phyloP scores from a whole-genome alignment of 2,113 vertebrate species.

The Lepisosteus oculatus region DNA sequence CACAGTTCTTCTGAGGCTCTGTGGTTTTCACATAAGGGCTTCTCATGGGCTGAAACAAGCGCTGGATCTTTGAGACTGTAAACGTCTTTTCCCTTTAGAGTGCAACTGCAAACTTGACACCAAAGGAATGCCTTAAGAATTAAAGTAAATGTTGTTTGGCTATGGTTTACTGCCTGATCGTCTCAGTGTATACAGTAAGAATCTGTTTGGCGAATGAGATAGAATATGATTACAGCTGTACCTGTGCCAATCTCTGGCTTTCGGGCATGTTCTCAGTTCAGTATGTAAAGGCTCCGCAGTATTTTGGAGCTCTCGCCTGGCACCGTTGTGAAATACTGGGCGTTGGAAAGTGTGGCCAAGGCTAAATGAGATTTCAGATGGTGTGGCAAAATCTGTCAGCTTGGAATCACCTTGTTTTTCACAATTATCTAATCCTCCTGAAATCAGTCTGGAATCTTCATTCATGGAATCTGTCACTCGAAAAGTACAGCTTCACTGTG shows the following conservation, averaged over 20 bases:
- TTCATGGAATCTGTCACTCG: neutral
- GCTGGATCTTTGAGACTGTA: neutral
- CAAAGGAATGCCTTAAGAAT: neutral
- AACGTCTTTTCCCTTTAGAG: constrained; percentile 14
- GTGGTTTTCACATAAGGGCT: too few species aligned
- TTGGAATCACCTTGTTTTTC: constrained; percentile 12
- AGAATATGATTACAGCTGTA: constrained; percentile 9
- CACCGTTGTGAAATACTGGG: neutral
- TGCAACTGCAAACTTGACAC: neutral
- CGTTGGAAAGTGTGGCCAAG: constrained; percentile 10
- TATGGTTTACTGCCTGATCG: constrained; percentile 5
- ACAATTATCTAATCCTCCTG: constrained; percentile 6
- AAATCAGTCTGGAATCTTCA: neutral
- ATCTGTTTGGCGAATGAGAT: constrained; percentile 9
- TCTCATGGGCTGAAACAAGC: too few species aligned
- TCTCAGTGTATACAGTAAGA: neutral
- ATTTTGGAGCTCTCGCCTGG: neutral
- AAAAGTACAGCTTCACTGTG: constrained; percentile 14
- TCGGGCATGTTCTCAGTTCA: neutral
- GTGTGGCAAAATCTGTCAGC: constrained; percentile 24
- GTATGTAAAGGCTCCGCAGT: neutral
- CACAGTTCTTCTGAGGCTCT: too few species aligned
- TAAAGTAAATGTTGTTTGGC: constrained; percentile 3
- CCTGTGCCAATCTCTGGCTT: constrained; percentile 13
- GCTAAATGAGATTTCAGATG: constrained; percentile 15